Conservation (phyloP, 2,888 invertebrate genomes). For the Drosophila pseudotalamancana region DNA sequence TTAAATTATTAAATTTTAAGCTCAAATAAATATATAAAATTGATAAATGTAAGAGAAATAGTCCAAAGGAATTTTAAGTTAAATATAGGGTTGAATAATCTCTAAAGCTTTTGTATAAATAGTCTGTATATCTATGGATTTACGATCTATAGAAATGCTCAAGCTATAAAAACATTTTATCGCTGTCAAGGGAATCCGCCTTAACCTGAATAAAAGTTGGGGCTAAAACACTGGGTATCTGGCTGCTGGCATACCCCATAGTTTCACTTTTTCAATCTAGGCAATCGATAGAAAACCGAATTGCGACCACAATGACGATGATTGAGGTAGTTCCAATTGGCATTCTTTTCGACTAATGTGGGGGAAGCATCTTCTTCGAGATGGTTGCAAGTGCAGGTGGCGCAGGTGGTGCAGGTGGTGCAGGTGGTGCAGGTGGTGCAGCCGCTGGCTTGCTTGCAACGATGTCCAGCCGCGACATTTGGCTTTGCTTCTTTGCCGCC, state of each 20-base stretch:
- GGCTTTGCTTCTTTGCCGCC: conserved; percentile 49
- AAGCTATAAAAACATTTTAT: no score
- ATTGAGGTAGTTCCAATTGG: conserved; percentile 17
- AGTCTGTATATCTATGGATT: no score
- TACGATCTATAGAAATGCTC: no score
- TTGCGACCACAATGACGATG: conserved; percentile 33
- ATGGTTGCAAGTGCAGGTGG: no score
- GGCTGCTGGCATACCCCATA: not conserved
- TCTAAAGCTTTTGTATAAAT: no score
- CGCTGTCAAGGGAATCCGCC: no score
- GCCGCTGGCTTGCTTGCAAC: conserved; percentile 2
- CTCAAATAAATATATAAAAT: no score
- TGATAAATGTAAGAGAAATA: no score
- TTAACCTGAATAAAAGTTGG: not conserved
- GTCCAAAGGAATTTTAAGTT: no score
- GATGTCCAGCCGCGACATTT: conserved; percentile 54
- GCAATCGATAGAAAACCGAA: conserved; percentile 7
- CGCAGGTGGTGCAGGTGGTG: not conserved
- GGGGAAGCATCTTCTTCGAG: conserved; percentile 5
- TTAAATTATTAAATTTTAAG: no score
- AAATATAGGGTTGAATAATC: no score
- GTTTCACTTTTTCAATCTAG: conserved; percentile 23
- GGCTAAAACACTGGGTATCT: not conserved
- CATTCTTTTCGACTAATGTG: conserved; percentile 27
- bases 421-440: not conserved